Evolutionary conservation across 2,888 invertebrate genomes (phyloP).

Genomic region (Fragum fragum): DNA sequence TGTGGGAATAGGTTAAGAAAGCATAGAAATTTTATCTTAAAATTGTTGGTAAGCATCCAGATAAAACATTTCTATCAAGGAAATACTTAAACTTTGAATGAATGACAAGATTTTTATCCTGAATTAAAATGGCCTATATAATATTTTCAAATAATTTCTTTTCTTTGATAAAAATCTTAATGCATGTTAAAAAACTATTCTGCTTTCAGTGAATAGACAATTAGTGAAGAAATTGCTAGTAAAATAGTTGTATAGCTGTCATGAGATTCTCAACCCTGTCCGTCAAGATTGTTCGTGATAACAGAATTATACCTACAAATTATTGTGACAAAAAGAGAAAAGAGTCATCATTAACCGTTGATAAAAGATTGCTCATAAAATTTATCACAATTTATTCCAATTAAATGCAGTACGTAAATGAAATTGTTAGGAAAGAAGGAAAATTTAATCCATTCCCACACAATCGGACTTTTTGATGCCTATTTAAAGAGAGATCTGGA

Average conservation of each 20-base stretch:
- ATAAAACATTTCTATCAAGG: not conserved
- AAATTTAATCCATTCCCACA: too few relatives aligned
- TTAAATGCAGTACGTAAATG: too few relatives aligned
- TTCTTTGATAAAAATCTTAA: slow-evolving; percentile 12
- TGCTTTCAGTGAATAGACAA: slow-evolving; percentile 21
- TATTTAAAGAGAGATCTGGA: too few relatives aligned
- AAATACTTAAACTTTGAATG: slow-evolving; percentile 20
- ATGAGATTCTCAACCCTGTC: not conserved
- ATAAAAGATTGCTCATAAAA: too few relatives aligned
- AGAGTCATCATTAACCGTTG: too few relatives aligned
- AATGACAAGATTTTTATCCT: slow-evolving; percentile 23
- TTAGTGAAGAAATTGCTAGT: slow-evolving; percentile 20
- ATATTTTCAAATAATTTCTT: slow-evolving; percentile 18
- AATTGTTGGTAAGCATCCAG: not conserved
- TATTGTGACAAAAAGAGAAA: too few relatives aligned
- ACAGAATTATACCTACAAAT: too few relatives aligned
- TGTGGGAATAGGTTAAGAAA: not conserved
- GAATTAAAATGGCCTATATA: slow-evolving; percentile 6
- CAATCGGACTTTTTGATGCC: too few relatives aligned
- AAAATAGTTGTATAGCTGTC: slow-evolving; percentile 28
- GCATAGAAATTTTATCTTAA: not conserved
- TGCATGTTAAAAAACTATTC: slow-evolving; percentile 15
- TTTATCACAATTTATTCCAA: too few relatives aligned
- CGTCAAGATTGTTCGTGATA: too few relatives aligned
- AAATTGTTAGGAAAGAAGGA: too few relatives aligned